These are phyloP conservation scores for Temnothorax ravouxi DNA, from an alignment of 2,888 invertebrate species.

Conservation along the genomic window DNA sequence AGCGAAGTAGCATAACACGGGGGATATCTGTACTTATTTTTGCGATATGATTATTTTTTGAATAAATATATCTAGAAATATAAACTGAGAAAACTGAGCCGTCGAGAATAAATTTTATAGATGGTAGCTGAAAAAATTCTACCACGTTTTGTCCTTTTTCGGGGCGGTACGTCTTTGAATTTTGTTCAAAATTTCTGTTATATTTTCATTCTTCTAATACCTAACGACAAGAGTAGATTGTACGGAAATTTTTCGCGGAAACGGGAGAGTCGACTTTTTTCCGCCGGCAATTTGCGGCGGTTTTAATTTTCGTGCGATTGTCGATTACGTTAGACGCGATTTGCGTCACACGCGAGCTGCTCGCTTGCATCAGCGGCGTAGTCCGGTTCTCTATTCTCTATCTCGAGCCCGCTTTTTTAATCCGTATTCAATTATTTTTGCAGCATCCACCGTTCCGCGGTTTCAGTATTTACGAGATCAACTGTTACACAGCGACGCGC, in stretches of 20 bases:
- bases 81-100: background rate
- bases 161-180: background rate
- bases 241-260: slow-evolving; percentile 9
- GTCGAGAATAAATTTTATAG: background rate
- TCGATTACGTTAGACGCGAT: slow-evolving; percentile 67
- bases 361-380: slow-evolving; percentile 23
- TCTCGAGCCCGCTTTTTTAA: slow-evolving; percentile 36
- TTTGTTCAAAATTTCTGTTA: background rate
- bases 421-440: slow-evolving; percentile 53
- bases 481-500: slow-evolving; percentile 33
- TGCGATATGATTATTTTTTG: background rate
- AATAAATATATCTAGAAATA: background rate
- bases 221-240: background rate
- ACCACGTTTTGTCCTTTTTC: background rate
- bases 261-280: slow-evolving; percentile 47
- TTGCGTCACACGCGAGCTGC: slow-evolving; percentile 51
- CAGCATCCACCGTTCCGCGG: slow-evolving; percentile 19
- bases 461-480: slow-evolving; percentile 51
- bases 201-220: background rate
- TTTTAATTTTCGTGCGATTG: slow-evolving; percentile 70
- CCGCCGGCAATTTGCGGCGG: slow-evolving; percentile 59
- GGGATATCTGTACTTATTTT: background rate
- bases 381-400: background rate
- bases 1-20: too few species aligned
- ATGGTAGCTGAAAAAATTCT: background rate